Evolutionary conservation across 1,140 invertebrate genomes (phyloP), one percentile per base, ranked within the genome.

Genomic region (Potamilus streckersoni): DNA sequence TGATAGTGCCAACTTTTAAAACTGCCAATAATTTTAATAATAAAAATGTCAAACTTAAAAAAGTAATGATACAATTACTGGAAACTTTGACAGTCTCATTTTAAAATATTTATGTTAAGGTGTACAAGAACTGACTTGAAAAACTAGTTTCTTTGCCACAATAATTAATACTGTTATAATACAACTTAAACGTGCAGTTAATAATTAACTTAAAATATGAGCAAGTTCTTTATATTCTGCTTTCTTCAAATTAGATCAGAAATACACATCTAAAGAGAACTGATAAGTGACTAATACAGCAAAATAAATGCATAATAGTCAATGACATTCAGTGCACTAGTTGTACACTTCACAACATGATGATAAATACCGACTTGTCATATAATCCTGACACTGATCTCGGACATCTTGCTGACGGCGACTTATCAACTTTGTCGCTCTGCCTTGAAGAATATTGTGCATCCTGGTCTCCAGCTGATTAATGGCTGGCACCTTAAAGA

Each of bases 321-420:
- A 58, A 58, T 17, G 13, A 70, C 20, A 59, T 14, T 62, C 19
- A 62, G 27, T 20, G 31, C 49, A 49, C 12, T 68, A 19, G 31
- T 19, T 49, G 15, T 19, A 60, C 56, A 62, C 56, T 58, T 56
- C 60, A 56, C 27, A 63, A 60, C 73, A 70, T 75, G 63, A 64
- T 63, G 69, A 78, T 78, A 82, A 66, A 83, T 83, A 89, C 87
- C 79, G 83, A 89, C 88, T 88, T 83, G 86, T 81, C 94, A 93
- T 84, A 82, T 95, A 94, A 90, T 98, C 96, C 86, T 96, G 95
- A 65, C 96, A 95, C 90, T 98, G 96, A 92, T 99, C 97, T 74
- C 94, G 92, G 0, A 98, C 94, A 91, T 98, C 96, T 84, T 96
- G 95, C 70, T 97, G 92, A 76, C 97, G 91, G 59, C 97, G 90